Evolutionary conservation across 2,888 invertebrate genomes (phyloP), one percentile per base, ranked within the genome.

Genomic region (Saturnia pavonia): DNA sequence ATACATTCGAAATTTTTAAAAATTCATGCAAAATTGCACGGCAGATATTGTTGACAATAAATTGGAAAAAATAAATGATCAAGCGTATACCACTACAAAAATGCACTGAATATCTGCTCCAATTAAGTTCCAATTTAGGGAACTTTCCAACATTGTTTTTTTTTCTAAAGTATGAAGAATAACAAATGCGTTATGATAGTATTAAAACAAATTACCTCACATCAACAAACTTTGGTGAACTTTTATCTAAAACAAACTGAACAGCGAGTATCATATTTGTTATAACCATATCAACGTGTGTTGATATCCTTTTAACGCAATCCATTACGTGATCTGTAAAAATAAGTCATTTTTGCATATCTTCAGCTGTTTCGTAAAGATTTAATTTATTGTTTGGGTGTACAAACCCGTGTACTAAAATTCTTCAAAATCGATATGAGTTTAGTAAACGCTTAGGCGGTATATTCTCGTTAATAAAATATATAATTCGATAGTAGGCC

Each of bases 301-400:
- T 2, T 4, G 73, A 72, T 0, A 85, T 67, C 51, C 73, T 76
- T 34, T 76, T 73, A 2, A 88, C 68, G 60, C 80, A 80, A n/a
- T 81, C 76, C n/a, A 76, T 72, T 0, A 87, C 74, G n/a, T 86
- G 75, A 16, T 74, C 51, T 0, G 79, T 80, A 82, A 83, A 9
- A 72, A 60, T 54, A 45, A 65, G 34, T 1, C 0, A 16, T 0
- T 54, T 6, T 7, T 25, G 43, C 43, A 43, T 43, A 14, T 43
- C n/a, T n/a, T n/a, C n/a, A n/a, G n/a, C n/a, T n/a, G n/a, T n/a
- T n/a, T n/a, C 9, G 1, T 43, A 12, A 43, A 14, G 12, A 12
- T 43, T 12, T 43, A 43, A 12, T 8, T 43, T 14, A 12, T 43
- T 43, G 9, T 43, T 43, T 43, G 43, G 43, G 34, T 34, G 34